These are phyloP conservation scores for Lamproptera curius DNA, from an alignment of 2,888 invertebrate species.

Conservation along the genomic window DNA sequence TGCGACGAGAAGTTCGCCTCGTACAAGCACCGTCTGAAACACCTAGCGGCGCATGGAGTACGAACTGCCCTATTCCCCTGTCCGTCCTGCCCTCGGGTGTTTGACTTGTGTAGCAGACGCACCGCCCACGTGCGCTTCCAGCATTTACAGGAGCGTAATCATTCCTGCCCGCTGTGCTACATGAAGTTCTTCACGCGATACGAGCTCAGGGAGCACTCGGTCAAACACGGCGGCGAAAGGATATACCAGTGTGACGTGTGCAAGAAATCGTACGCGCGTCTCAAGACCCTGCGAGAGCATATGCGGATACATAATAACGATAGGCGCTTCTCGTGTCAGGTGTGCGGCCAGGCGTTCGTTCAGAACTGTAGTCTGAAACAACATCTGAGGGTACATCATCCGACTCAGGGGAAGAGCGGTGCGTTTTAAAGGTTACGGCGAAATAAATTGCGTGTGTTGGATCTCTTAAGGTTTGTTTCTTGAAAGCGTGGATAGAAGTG, in stretches of 20 bases:
- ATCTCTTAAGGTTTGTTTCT: too few relatives aligned
- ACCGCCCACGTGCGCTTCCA: constrained; percentile 63
- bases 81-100: constrained; percentile 61
- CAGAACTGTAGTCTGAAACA: constrained; percentile 69
- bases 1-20: constrained; percentile 67
- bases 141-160: constrained; percentile 68
- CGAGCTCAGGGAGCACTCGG: constrained; percentile 73
- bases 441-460: neutral
- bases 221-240: constrained; percentile 73
- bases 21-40: constrained; percentile 62
- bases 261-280: constrained; percentile 65
- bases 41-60: constrained; percentile 58
- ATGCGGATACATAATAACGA: constrained; percentile 70
- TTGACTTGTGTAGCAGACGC: constrained; percentile 61
- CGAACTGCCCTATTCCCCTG: constrained; percentile 64
- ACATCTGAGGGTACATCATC: constrained; percentile 66
- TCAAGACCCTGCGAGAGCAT: constrained; percentile 67
- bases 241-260: constrained; percentile 76
- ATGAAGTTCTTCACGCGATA: constrained; percentile 77
- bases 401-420: constrained; percentile 48
- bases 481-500: too few relatives aligned
- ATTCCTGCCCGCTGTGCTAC: constrained; percentile 68
- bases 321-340: constrained; percentile 57
- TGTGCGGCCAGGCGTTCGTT: constrained; percentile 64
- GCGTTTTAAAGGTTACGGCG: constrained; percentile 30